Evolutionary conservation across 2,888 invertebrate species (phyloP), one percentile per base, ranked within the genome.

Genomic region (Subacronicta megacephala): DNA sequence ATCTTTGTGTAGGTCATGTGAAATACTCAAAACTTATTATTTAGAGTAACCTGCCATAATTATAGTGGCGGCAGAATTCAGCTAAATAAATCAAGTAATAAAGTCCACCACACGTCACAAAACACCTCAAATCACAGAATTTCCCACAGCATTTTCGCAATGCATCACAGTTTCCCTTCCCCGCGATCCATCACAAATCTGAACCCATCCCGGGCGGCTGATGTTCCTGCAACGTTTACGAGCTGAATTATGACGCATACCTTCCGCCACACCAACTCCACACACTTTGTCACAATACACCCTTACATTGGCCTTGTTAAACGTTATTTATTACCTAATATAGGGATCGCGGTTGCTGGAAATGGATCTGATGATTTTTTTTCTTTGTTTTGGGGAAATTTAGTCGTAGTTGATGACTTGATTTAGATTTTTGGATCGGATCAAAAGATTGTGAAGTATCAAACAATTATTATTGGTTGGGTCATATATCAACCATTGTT

Each of bases 181-280:
- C 62, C 64, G 74, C 82, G 82, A 92, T 92, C 91, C 90, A 90
- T 92, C 92, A 91, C 75, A 80, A 89, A 88, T 90, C 89, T 78
- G 81, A 65, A 77, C 81, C 60, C 73, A 62, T 51, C 45, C 63
- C 69, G 67, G 55, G 46, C 41, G 68, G 73, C 66, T 81, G 84
- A 82, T 85, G 83, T 82, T 80, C 78, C 82, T 80, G 69, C 80
- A 87, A 90, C 90, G 75, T 90, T 90, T 90, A 92, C 90, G 89
- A 89, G 82, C 87, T 63, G 80, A 87, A 89, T 91, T 91, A 92
- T 91, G 90, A 89, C 85, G 84, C 81, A 89, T 85, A 82, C 86
- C 84, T 92, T 91, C 91, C 90, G 88, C 81, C 76, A 80, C 79
- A 85, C 80, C 70, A 81, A 78, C 69, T 70, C 69, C 57, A 45